phyloP scores from a whole-genome alignment of 1,140 invertebrate species.

The Colletes gigas region DNA sequence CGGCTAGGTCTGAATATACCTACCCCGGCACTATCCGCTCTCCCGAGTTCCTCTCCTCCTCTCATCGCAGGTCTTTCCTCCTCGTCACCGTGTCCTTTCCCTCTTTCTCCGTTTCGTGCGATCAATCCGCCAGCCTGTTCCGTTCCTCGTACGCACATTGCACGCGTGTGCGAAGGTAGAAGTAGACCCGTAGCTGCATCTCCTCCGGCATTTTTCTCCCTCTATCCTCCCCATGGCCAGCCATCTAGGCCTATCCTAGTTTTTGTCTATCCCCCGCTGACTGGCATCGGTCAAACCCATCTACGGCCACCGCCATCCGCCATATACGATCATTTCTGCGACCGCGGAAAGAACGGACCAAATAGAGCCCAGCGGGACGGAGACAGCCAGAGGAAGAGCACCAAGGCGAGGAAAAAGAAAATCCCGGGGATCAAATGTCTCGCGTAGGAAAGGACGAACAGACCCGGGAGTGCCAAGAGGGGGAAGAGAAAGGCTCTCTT shows the following conservation, averaged over 20 bases:
- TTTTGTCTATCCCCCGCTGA: constrained; percentile 69
- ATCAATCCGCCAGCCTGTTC: constrained; percentile 30
- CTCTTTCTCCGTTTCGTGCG: constrained; percentile 19
- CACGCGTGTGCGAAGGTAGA: constrained; percentile 21
- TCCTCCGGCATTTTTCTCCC: constrained; percentile 12
- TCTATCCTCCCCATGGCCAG: constrained; percentile 12
- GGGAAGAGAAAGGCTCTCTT: constrained; percentile 33
- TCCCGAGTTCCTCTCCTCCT: constrained; percentile 31
- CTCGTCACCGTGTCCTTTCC: constrained; percentile 25
- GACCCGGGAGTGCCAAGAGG: neutral
- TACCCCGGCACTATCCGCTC: constrained; percentile 53
- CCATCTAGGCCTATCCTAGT: constrained; percentile 78
- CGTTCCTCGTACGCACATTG: constrained; percentile 7
- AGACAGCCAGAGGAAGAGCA: constrained; percentile 36
- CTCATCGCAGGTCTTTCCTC: constrained; percentile 14
- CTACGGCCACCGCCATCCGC: constrained; percentile 67
- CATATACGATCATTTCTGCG: constrained; percentile 68
- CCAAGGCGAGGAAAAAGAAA: constrained; percentile 25
- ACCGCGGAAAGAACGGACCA: constrained; percentile 16
- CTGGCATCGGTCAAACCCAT: constrained; percentile 68
- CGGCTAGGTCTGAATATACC: constrained; percentile 64
- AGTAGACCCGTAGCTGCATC: no score
- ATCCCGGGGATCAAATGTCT: neutral
- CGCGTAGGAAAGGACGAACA: neutral
- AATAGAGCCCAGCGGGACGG: constrained; percentile 16